Base-by-base conservation (phyloP, 2,888 invertebrate genomes). In the Cosmia pyralina region DNA sequence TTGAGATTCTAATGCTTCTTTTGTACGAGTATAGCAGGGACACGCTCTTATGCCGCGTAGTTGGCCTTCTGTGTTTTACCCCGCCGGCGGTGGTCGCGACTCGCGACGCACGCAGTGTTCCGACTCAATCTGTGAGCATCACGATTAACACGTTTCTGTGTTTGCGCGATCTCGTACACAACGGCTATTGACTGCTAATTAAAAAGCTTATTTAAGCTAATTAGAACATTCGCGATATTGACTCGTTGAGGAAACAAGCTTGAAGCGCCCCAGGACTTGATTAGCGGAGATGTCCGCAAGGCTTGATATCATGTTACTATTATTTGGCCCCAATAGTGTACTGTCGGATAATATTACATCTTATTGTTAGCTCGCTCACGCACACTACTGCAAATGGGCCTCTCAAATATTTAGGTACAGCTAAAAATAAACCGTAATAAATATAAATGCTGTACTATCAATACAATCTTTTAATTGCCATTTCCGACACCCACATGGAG, bases 141-240 rank as follows among this genome's bases (percentile, higher is more conserved):
- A 71, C 66, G 82, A 84, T 82, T 74, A 77, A 73, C 66, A 77
- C 74, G 69, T 69, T 82, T 77, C 73, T 68, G 52, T 66, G 66
- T 83, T 79, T 38, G 48, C 38, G 70, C 52, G 57, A 60, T 75
- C 60, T 68, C 66, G 57, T 75, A n/a, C 50, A 66, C 69, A 34
- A 52, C 63, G 60, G 66, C 77, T 76, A 82, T 80, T 72, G 78
- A 75, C 76, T 84, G 72, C 73, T 84, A 82, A 85, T 85, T 77
- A 80, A 76, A 65, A 62, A 38, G 68, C 34, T 65, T 72, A 60
- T 34, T 59, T 74, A 65, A 60, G 52, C 63, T 63, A 69, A 63
- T 82, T 50, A 63, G 46, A 59, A 38, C 57, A 34, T 28, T 57
- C 10, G 46, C 11, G 48, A 10, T 63, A 63, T 57, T 64, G 28